Evolutionary conservation across 2,888 invertebrate genomes (phyloP).

Genomic region (Harpalus rufipes): DNA sequence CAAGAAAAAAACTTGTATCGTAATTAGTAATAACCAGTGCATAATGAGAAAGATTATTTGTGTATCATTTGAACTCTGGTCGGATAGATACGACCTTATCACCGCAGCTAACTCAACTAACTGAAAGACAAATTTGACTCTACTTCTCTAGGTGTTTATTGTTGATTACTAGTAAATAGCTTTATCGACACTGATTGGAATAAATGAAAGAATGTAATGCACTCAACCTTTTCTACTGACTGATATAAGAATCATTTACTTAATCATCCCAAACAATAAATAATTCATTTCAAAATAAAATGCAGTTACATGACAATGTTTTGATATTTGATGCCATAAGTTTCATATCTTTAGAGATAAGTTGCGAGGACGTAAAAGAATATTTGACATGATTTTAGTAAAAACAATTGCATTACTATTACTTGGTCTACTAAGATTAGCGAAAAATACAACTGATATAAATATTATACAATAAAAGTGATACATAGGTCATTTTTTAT

Average conservation of each 20-base stretch:
- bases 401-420: neutral
- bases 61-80: constrained; percentile 26
- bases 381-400: neutral
- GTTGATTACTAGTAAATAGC: neutral
- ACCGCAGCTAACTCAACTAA: neutral
- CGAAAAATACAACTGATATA: no score
- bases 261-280: neutral
- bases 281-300: neutral
- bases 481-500: no score
- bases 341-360: no score
- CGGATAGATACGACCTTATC: constrained; percentile 29
- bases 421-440: no score
- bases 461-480: no score
- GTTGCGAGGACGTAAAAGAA: no score
- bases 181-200: constrained; percentile 26
- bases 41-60: constrained; percentile 21
- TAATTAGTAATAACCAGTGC: constrained; percentile 25
- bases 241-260: neutral
- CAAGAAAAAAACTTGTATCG: constrained; percentile 10
- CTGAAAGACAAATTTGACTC: constrained; percentile 22
- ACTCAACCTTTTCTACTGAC: neutral
- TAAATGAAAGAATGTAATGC: constrained; percentile 20
- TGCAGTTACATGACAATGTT: constrained; percentile 7
- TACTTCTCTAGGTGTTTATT: neutral
- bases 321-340: neutral